Evolutionary conservation across 2,797 vertebrate genomes (phyloP).

Genomic region (Rhinophrynus dorsalis): DNA sequence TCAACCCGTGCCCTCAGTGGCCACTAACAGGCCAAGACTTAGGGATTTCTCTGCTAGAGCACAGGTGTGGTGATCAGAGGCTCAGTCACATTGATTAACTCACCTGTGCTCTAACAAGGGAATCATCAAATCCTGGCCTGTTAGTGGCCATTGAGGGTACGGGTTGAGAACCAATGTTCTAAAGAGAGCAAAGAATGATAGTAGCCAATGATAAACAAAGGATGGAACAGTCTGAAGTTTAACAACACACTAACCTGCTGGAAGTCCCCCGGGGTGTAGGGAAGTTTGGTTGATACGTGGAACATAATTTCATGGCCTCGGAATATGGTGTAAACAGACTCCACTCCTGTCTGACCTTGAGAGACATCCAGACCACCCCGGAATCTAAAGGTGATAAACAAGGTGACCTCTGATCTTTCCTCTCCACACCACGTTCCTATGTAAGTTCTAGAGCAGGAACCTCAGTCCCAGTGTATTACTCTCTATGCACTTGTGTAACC

Average conservation of each 20-base stretch:
- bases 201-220: too few relatives aligned
- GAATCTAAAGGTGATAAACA: conserved; percentile 67
- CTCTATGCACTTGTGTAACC: not conserved
- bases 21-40: too few relatives aligned
- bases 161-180: too few relatives aligned
- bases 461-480: not conserved
- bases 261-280: conserved; percentile 86
- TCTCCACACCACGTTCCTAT: not conserved
- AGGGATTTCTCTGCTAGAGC: too few relatives aligned
- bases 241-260: conserved; percentile 75
- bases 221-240: too few relatives aligned
- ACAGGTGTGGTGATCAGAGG: too few relatives aligned
- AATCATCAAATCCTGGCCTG: too few relatives aligned
- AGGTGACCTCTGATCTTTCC: not conserved
- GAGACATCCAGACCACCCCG: conserved; percentile 87
- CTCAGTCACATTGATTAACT: too few relatives aligned
- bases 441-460: not conserved
- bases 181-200: too few relatives aligned
- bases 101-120: too few relatives aligned
- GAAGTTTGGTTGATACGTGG: conserved; percentile 89
- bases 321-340: conserved; percentile 85
- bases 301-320: conserved; percentile 88
- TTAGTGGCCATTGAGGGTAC: too few relatives aligned
- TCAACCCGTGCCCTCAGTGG: too few relatives aligned
- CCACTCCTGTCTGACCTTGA: conserved; percentile 86